These are phyloP conservation scores for Anoura caudifer DNA, from an alignment of 2,113 vertebrate species.

Conservation along the genomic window DNA sequence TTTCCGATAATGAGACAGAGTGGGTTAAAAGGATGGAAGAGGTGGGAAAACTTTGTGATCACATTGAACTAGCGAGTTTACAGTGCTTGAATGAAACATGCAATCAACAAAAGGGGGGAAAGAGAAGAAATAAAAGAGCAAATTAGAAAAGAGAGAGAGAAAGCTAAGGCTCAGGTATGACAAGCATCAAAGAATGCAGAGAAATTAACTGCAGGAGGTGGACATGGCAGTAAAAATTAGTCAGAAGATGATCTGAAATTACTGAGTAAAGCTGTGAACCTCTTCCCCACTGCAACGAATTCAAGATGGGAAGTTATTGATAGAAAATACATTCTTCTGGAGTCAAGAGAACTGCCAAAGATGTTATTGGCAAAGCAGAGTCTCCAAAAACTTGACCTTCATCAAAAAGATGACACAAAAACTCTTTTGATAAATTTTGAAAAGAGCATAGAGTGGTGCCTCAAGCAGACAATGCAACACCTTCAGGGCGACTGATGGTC, in stretches of 20 bases:
- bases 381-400: constrained; percentile 82
- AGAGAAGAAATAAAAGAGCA: constrained; percentile 93
- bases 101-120: constrained; percentile 88
- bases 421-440: constrained; percentile 97
- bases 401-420: constrained; percentile 97
- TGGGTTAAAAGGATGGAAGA: constrained; percentile 98
- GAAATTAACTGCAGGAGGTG: constrained; percentile 85
- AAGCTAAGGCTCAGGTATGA: constrained; percentile 90
- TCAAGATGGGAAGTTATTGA: constrained; percentile 97
- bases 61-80: constrained; percentile 93
- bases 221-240: constrained; percentile 90
- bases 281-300: constrained; percentile 89
- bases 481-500: constrained; percentile 91
- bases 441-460: constrained; percentile 91
- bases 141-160: constrained; percentile 91
- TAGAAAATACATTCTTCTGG: constrained; percentile 92
- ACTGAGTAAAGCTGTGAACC: constrained; percentile 96
- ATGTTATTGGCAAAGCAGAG: constrained; percentile 96
- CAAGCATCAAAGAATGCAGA: constrained; percentile 89
- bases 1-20: constrained; percentile 91
- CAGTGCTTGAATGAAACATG: constrained; percentile 95
- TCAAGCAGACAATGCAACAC: constrained; percentile 89
- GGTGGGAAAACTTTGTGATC: constrained; percentile 96
- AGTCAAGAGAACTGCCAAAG: constrained; percentile 94
- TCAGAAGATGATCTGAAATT: constrained; percentile 96